A percentile compares a stretch with the other conserved stretches of the same genome.
Evolutionary conservation across 2,888 invertebrate genomes (phyloP).

Genomic region (Troides helena): DNA sequence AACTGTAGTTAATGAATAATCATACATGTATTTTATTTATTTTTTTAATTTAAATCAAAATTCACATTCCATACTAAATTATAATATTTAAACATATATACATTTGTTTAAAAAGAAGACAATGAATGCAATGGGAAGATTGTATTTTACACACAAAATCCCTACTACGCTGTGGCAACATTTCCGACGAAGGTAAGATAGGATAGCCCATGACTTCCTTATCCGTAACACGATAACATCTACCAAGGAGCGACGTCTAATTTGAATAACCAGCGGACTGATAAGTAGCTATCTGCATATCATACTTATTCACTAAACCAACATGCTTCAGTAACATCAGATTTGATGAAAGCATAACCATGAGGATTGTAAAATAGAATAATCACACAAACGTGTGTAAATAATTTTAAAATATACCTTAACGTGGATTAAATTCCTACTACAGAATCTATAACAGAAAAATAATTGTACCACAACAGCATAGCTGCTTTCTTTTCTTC

Average conservation of each 20-base stretch:
- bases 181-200: conserved; percentile 61
- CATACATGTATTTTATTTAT: no score
- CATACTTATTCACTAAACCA: conserved; percentile 48
- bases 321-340: conserved; percentile 50
- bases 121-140: conserved; percentile 7
- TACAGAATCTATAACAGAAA: no score
- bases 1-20: no score
- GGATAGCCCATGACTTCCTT: conserved; percentile 60
- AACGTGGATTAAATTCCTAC: no score
- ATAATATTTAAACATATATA: no score
- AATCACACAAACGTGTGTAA: no score
- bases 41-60: no score
- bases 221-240: conserved; percentile 71
- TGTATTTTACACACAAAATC: conserved; percentile 28
- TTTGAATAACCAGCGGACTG: conserved; percentile 62
- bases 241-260: conserved; percentile 60
- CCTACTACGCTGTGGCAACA: conserved; percentile 45
- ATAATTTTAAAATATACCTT: no score
- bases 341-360: conserved; percentile 24
- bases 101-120: no score
- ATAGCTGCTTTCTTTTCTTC: no score
- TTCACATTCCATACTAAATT: no score
- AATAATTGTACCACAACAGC: no score
- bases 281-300: conserved; percentile 55
- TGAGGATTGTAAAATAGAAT: neutral